Base-by-base conservation (phyloP, 2,113 vertebrate species). In the Gallinago media region DNA sequence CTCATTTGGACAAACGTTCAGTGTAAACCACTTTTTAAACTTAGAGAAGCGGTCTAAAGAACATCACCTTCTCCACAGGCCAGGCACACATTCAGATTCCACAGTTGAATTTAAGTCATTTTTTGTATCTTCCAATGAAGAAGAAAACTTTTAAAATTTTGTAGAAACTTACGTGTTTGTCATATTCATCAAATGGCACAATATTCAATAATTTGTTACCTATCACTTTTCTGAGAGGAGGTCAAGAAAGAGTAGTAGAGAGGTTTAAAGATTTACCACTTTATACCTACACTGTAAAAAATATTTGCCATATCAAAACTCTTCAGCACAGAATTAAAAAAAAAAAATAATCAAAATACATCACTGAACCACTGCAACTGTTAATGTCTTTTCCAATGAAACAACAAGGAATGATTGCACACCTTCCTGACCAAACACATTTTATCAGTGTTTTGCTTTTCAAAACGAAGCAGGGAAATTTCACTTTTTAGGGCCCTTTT, bases 101-200 rank as follows among this genome's bases (percentile, higher is more conserved):
- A 58, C 3, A 49, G 22, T 2, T 52, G 14, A 77, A 73, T 6
- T 42, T 9, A 29, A 29, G 11, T n/a, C 0, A 29, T 38, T 50
- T 61, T 63, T 67, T 54, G 0, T 1, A 11, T 83, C 55, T 58
- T 76, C n/a, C 8, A 29, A 16, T 59, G 15, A n/a, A 65, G 20
- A 49, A 71, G 26, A 63, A 11, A 74, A 21, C 2, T 19, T 19
- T 27, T 18, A 27, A 8, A 11, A 16, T 25, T 73, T 79, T 84
- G 20, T 71, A 52, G 36, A 52, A 81, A 26, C 4, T 9, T 12
- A 23, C 67, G 8, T 27, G 7, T 50, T 74, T 66, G 11, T 40
- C 25, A 70, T 56, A 66, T 50, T 77, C 16, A 71, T 59, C 31
- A 63, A 5, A 42, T 29, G 52, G 34, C 21, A 75, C 5, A 31